Base-by-base conservation (phyloP, 1,140 invertebrate species). In the Halyomorpha halys region DNA sequence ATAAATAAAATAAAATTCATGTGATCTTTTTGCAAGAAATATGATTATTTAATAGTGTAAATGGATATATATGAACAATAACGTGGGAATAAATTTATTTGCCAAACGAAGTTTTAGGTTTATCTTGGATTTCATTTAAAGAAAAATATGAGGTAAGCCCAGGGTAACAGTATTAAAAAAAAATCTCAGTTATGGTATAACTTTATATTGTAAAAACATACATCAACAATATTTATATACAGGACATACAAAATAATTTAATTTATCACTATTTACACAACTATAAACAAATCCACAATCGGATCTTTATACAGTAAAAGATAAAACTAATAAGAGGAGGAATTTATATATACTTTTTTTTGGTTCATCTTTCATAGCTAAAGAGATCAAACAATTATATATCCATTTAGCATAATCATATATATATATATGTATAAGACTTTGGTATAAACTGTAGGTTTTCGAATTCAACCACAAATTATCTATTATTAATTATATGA, bases 311-410 rank as follows among this genome's bases (percentile, higher is more conserved):
- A 63, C 61, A 63, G n/a, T 56, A 19, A 56, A 56, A 63, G 14
- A 51, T 63, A 49, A 51, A 53, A 51, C 45, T 49, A 63, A 63
- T 23, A 51, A 71, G 69, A 71, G 68, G 64, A 72, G 68, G 49
- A 68, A 63, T 23, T 8, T 3, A 23, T 56, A 56, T 23, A 56
- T 56, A 23, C 23, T 56, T 21, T 21, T n/a, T 23, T 56, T 56
- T 49, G 47, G 47, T 19, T 49, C 47, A 49, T 49, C 23, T 23
- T 56, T 56, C 18, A 56, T 25, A 25, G 53, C 53, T 56, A 56
- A 11, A 25, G 53, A 56, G 53, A 56, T 56, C 53, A 56, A 56
- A 56, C 23, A 56, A 56, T 49, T 49, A 49, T 19, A 49, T 49
- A 19, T 49, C 53, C 53, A 56, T 56, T 56, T 56, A 56, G 34